phyloP scores from a whole-genome alignment of 2,113 vertebrate genomes.

The Periophthalmus modestus region DNA sequence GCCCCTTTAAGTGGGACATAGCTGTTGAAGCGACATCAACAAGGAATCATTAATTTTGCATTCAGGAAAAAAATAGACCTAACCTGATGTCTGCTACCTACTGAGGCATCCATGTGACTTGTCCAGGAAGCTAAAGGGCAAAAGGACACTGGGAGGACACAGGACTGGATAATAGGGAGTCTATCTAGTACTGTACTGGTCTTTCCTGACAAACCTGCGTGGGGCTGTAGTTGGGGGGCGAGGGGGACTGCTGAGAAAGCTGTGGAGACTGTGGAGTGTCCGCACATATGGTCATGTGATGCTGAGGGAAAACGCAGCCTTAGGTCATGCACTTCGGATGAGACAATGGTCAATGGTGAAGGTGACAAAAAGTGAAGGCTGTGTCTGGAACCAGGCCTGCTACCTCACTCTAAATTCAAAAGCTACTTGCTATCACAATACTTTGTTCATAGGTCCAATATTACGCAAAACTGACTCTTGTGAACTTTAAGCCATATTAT shows the following conservation, averaged over 20 bases:
- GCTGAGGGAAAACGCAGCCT: conserved; percentile 67
- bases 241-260: conserved; percentile 58
- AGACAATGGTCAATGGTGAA: conserved; percentile 16
- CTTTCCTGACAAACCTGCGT: conserved; percentile 66
- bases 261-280: conserved; percentile 70
- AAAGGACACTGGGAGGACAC: background rate
- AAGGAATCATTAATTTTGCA: too few relatives aligned
- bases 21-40: too few relatives aligned
- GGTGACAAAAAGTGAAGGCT: conserved; percentile 23
- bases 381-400: conserved; percentile 25
- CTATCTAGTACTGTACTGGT: conserved; percentile 46
- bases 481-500: too few relatives aligned
- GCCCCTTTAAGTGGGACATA: too few relatives aligned
- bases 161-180: conserved; percentile 33
- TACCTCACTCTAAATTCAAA: background rate
- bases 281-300: conserved; percentile 60
- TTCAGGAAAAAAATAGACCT: too few relatives aligned
- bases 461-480: too few relatives aligned
- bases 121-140: background rate
- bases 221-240: conserved; percentile 71
- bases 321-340: conserved; percentile 21
- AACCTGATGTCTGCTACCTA: too few relatives aligned
- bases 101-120: too few relatives aligned
- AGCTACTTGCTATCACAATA: too few relatives aligned
- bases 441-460: too few relatives aligned